These are phyloP conservation scores for Lithophane leautieri DNA, from an alignment of 2,888 invertebrate genomes.

Conservation along the genomic window DNA sequence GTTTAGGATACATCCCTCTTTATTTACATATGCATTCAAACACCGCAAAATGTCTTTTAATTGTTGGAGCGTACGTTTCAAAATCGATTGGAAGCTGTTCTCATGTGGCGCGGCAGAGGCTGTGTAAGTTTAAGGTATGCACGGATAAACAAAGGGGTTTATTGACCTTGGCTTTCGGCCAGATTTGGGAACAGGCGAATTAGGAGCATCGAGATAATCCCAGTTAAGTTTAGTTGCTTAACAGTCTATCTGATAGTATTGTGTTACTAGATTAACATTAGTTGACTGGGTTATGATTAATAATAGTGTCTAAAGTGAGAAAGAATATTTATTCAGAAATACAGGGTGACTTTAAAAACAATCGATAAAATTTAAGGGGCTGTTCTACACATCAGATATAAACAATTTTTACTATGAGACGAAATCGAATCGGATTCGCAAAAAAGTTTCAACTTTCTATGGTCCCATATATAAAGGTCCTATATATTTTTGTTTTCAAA, in stretches of 20 bases:
- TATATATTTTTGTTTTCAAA: no score
- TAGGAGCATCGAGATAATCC: constrained; percentile 78
- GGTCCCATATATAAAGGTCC: no score
- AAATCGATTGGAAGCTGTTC: constrained; percentile 71
- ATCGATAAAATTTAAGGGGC: no score
- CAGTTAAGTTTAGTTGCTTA: constrained; percentile 65
- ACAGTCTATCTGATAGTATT: constrained; percentile 43
- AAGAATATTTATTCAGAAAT: not conserved
- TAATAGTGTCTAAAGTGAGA: not conserved
- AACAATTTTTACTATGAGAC: no score
- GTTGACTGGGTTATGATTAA: not conserved
- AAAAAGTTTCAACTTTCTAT: no score
- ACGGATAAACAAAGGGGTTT: constrained; percentile 82
- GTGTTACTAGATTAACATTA: constrained; percentile 40
- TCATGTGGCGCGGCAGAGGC: constrained; percentile 73
- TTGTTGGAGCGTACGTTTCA: constrained; percentile 68
- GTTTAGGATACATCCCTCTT: constrained; percentile 86
- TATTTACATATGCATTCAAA: constrained; percentile 79
- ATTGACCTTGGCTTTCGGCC: constrained; percentile 87
- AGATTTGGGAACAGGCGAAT: constrained; percentile 81
- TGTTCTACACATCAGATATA: no score
- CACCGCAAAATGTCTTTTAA: constrained; percentile 77
- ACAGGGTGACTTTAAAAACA: no score
- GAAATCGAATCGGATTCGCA: no score
- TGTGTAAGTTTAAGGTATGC: constrained; percentile 76